Percentiles rank a stretch among this genome's conserved stretches.
phyloP scores from a whole-genome alignment of 1,140 invertebrate genomes.

The Drosophila obscura region DNA sequence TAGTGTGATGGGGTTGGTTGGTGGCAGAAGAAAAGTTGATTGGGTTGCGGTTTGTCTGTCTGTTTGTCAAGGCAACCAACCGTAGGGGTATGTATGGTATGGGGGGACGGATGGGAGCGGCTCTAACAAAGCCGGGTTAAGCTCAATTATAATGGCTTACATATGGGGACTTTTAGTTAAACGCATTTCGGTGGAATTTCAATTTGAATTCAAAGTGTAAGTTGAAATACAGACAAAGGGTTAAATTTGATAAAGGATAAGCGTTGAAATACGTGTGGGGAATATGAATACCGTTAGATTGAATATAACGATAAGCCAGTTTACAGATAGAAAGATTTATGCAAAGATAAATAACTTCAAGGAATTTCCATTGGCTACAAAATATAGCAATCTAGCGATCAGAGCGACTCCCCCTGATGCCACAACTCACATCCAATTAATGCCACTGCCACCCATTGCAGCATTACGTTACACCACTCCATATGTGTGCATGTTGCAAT shows the following conservation, averaged over 20 bases:
- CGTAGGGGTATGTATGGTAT: background rate
- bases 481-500: conserved; percentile 25
- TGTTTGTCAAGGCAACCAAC: conserved; percentile 53
- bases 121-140: conserved; percentile 20
- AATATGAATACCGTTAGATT: too few species aligned
- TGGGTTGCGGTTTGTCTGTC: conserved; percentile 55
- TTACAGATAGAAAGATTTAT: too few species aligned
- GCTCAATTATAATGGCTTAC: conserved; percentile 45
- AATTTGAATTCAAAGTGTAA: conserved; percentile 18
- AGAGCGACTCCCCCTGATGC: background rate
- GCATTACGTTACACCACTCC: conserved; percentile 14
- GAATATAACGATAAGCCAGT: too few species aligned
- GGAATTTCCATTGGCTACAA: too few species aligned
- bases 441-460: conserved; percentile 23
- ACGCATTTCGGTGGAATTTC: conserved; percentile 39
- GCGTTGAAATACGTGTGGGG: too few species aligned
- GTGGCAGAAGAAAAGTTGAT: conserved; percentile 50
- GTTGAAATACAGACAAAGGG: background rate
- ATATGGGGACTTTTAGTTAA: conserved; percentile 36
- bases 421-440: conserved; percentile 5
- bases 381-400: too few species aligned
- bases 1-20: conserved; percentile 50
- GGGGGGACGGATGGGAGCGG: background rate
- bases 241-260: background rate
- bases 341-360: too few species aligned